Evolutionary conservation across 2,797 vertebrate species (phyloP).

Genomic region (Cyclopterus lumpus): DNA sequence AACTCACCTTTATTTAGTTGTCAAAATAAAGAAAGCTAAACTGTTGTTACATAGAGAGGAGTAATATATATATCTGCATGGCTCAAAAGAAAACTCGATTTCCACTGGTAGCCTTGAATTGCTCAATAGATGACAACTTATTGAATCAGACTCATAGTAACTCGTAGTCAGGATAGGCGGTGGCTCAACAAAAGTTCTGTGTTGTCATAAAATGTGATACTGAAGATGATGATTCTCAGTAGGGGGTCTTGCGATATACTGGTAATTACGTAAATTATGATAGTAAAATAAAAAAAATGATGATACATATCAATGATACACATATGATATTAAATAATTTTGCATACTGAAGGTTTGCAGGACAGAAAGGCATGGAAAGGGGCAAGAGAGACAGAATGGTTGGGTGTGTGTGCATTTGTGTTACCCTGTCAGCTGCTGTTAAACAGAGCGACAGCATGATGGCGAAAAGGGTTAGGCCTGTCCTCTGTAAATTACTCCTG

Average conservation of each 20-base stretch:
- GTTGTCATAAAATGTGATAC: neutral
- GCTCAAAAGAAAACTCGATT: neutral
- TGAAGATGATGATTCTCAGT: neutral
- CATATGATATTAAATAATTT: neutral
- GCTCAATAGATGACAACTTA: neutral
- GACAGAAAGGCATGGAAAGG: neutral
- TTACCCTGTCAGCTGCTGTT: constrained; percentile 56
- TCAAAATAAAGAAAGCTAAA: neutral
- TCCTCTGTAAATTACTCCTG: constrained; percentile 69
- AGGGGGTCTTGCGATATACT: neutral
- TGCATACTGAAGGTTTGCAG: neutral
- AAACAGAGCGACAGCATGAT: constrained; percentile 57
- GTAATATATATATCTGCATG: neutral
- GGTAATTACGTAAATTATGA: neutral
- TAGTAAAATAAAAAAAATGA: neutral
- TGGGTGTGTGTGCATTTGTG: constrained; percentile 28
- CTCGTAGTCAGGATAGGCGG: neutral
- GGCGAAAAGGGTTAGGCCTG: constrained; percentile 42
- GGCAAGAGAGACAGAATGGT: neutral
- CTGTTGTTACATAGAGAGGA: neutral
- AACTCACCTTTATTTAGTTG: neutral
- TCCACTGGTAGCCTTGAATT: neutral
- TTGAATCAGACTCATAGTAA: neutral
- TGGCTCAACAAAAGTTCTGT: neutral
- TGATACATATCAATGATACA: neutral